A percentile compares a stretch with the other conserved stretches of the same genome.
Conservation (phyloP, 2,113 vertebrate species). For the Oenanthe oenanthe region DNA sequence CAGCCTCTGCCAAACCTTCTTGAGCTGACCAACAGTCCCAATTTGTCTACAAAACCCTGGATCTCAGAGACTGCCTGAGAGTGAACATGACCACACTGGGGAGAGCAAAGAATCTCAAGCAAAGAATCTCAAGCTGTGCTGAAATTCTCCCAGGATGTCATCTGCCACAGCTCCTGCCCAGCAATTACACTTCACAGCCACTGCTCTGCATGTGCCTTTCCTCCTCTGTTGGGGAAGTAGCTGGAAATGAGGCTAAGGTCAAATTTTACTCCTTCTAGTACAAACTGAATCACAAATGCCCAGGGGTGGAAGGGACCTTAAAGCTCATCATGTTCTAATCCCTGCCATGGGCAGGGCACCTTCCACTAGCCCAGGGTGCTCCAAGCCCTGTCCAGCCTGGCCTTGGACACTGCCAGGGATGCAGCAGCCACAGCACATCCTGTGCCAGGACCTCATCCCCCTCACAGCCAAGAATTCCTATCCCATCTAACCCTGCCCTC, state of each 20-base stretch:
- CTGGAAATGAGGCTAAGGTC: neutral
- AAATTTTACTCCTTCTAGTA: neutral
- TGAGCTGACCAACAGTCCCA: neutral
- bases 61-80: neutral
- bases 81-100: neutral
- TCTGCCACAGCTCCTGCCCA: neutral
- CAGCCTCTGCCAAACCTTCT: neutral
- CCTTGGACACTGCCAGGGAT: neutral
- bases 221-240: neutral
- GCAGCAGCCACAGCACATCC: neutral
- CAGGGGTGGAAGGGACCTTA: neutral
- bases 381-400: neutral
- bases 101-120: neutral
- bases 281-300: neutral
- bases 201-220: neutral
- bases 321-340: neutral
- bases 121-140: neutral
- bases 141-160: neutral
- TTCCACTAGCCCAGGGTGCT: accelerated
- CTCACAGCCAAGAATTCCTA: neutral
- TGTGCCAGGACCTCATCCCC: accelerated
- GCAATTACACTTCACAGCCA: neutral
- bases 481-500: neutral
- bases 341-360: neutral
- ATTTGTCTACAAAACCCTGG: neutral